phyloP scores from a whole-genome alignment of 2,888 invertebrate species.

The Schizotus pectinicornis region DNA sequence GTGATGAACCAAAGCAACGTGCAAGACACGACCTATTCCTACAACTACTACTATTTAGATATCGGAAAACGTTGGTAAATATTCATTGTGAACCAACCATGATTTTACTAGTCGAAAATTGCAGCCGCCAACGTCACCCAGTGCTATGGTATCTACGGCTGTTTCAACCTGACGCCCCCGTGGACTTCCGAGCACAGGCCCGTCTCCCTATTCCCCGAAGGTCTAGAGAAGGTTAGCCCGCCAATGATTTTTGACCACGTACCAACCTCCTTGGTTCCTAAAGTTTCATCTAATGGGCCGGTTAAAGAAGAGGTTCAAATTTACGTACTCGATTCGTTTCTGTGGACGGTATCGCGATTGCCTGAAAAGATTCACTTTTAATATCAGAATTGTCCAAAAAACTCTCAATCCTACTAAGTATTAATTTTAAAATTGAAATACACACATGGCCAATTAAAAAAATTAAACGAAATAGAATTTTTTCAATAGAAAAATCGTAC shows the following conservation, averaged over 20 bases:
- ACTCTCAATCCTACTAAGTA: no score
- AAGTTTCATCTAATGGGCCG: no score
- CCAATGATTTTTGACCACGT: background rate
- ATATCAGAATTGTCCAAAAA: no score
- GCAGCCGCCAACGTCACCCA: conserved; percentile 58
- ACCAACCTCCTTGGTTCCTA: background rate
- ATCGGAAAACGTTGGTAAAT: conserved; percentile 54
- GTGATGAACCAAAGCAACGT: conserved; percentile 52
- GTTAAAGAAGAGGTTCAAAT: no score
- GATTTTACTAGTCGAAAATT: conserved; percentile 16
- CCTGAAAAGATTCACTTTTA: no score
- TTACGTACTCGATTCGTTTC: no score
- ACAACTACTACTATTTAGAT: conserved; percentile 56
- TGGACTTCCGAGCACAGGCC: conserved; percentile 82
- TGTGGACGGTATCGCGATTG: no score
- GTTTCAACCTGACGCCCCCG: conserved; percentile 78
- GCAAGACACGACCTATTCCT: conserved; percentile 47
- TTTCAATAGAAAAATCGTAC: no score
- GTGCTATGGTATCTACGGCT: conserved; percentile 82
- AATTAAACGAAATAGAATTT: no score
- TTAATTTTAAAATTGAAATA: no score
- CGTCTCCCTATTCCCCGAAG: conserved; percentile 78
- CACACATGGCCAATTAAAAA: no score
- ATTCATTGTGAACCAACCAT: background rate
- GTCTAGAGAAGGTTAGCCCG: conserved; percentile 65